A percentile compares a stretch with the other conserved stretches of the same genome.
These are phyloP conservation scores for Alosa sapidissima DNA, from an alignment of 2,797 vertebrate genomes.

Conservation along the genomic window DNA sequence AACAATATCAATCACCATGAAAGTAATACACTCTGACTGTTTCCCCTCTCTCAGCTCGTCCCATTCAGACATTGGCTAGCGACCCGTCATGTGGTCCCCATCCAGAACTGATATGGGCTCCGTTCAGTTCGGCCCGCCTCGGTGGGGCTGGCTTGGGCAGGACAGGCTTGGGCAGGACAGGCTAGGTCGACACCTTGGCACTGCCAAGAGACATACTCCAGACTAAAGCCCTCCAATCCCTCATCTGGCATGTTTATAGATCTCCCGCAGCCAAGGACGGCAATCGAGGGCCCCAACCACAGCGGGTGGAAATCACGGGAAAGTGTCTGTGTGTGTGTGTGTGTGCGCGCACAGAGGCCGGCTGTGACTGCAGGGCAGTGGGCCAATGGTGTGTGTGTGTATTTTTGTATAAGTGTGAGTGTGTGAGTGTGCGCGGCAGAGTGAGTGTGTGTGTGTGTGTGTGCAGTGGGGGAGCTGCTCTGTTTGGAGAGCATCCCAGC, in stretches of 20 bases:
- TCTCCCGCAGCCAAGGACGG: background rate
- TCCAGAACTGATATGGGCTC: background rate
- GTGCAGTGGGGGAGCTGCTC: background rate
- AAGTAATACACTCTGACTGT: background rate
- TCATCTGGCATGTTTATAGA: background rate
- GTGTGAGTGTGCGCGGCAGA: background rate
- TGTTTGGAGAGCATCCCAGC: background rate
- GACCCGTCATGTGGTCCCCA: background rate
- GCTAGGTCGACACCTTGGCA: background rate
- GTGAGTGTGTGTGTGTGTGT: background rate
- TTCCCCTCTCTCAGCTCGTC: background rate
- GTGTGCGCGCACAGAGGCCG: background rate
- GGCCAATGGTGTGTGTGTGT: background rate
- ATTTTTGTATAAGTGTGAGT: background rate
- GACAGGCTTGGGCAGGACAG: background rate
- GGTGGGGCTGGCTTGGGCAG: too few relatives aligned
- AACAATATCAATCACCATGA: conserved; percentile 1
- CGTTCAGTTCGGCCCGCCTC: too few relatives aligned
- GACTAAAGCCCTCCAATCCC: background rate
- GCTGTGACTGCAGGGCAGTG: background rate
- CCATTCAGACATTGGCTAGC: background rate
- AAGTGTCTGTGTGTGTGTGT: background rate
- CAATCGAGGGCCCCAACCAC: background rate
- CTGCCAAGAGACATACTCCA: background rate
- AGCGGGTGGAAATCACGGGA: background rate